Base-by-base conservation (phyloP, 1,140 invertebrate genomes). In the Pogonomyrmex californicus region DNA sequence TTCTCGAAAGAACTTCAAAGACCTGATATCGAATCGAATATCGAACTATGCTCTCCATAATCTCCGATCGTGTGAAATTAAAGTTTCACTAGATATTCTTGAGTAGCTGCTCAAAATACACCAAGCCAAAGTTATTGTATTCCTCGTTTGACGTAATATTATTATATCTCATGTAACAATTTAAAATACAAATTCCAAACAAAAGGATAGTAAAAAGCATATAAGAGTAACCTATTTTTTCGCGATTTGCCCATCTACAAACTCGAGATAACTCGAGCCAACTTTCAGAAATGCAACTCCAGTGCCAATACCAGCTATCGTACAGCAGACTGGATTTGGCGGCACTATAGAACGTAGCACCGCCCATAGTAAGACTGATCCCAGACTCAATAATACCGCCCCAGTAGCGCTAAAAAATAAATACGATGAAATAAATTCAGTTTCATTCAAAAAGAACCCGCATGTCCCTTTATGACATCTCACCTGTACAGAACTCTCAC, bases 281-380 rank as follows among this genome's bases (percentile, higher is more conserved):
- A 97, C 89, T 90, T 96, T 96, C 3, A 97, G 95, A 23, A 97
- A 91, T 1, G 95, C 95, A 23, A 96, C 90, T 14, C 97, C 96
- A 23, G 96, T 96, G 54, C 95, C 95, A n/a, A 97, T 85, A 10
- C 97, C 97, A 54, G 96, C 95, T 38, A 96, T 63, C 1, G 97
- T 97, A 62, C 96, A 95, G 1, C 97, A 68, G 9, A 96, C 91
- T 60, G 96, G 96, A 92, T 96, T 97, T 87, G 96, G 95, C 5
- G 97, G 97, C 44, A 97, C 89, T 49, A 97, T 91, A 30, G 96
- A 97, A 90, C 97, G 95, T 38, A 97, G 94, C 38, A 98, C 96
- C 1, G 97, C 97, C 97, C 97, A 97, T 44, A 96, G 94, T 4
- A 98, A 93, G 6, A 98, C 96, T 0, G 97, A 97, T 33, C 97